phyloP scores from a whole-genome alignment of 2,888 invertebrate genomes.

The Candidula unifasciata region DNA sequence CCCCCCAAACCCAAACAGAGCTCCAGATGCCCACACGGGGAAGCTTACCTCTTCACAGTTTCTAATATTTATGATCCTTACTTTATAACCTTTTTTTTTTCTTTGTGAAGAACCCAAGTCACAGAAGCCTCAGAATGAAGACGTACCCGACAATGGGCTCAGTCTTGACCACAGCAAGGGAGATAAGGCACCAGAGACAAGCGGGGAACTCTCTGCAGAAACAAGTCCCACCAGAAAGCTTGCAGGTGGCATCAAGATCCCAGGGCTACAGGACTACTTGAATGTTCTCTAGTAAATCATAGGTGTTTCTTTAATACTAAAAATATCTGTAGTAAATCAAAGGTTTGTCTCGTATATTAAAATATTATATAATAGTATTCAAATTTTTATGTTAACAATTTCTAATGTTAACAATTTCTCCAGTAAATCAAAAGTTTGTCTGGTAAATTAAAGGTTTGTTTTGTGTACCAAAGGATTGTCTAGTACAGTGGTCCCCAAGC shows the following conservation, averaged over 20 bases:
- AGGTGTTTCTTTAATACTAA: constrained; percentile 32
- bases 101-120: constrained; percentile 25
- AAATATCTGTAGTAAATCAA: constrained; percentile 42
- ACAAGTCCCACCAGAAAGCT: constrained; percentile 13
- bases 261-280: constrained; percentile 53
- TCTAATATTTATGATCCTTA: not conserved
- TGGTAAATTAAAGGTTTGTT: too few species aligned
- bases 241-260: constrained; percentile 47
- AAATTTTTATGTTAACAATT: too few species aligned
- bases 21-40: too few species aligned
- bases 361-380: too few species aligned
- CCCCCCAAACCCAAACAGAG: too few species aligned
- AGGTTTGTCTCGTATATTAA: too few species aligned
- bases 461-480: too few species aligned
- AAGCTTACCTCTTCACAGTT: too few species aligned
- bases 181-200: constrained; percentile 4
- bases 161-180: not conserved
- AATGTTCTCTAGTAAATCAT: constrained; percentile 50
- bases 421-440: too few species aligned
- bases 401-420: too few species aligned
- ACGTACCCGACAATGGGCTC: not conserved
- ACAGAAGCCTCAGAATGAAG: constrained; percentile 1
- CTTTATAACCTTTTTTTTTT: not conserved
- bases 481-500: too few species aligned
- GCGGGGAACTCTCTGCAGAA: not conserved